These are phyloP conservation scores for Sialis fuliginosa DNA, from an alignment of 2,888 invertebrate species.

Conservation along the genomic window DNA sequence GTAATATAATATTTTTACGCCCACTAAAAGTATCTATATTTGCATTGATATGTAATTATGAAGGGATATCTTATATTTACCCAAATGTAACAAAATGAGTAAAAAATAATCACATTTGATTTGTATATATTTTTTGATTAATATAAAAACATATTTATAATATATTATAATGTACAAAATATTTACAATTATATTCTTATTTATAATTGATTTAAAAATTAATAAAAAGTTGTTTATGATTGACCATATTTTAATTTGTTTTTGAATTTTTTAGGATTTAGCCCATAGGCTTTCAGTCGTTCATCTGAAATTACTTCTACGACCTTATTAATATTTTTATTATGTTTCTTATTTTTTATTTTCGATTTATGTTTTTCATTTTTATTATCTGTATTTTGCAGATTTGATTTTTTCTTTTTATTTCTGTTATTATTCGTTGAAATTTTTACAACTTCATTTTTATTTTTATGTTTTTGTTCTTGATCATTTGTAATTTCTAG, in stretches of 20 bases:
- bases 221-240: too few species aligned
- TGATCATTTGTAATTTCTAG: conserved; percentile 4
- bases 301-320: conserved; percentile 44
- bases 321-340: conserved; percentile 6
- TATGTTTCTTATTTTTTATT: conserved; percentile 8
- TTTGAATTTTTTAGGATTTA: conserved; percentile 78
- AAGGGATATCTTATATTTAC: too few species aligned
- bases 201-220: too few species aligned
- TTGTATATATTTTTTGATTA: too few species aligned
- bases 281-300: conserved; percentile 75
- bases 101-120: too few species aligned
- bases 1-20: too few species aligned
- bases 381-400: neutral
- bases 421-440: conserved; percentile 10
- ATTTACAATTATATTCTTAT: too few species aligned
- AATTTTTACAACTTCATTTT: conserved; percentile 11
- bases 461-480: conserved; percentile 6
- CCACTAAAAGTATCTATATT: too few species aligned
- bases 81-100: too few species aligned
- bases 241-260: conserved; percentile 46
- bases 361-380: conserved; percentile 22
- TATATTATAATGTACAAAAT: too few species aligned
- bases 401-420: neutral
- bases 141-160: too few species aligned
- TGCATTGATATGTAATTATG: too few species aligned